These are phyloP conservation scores for Platichthys stellatus DNA, from an alignment of 2,113 vertebrate genomes.

Conservation along the genomic window DNA sequence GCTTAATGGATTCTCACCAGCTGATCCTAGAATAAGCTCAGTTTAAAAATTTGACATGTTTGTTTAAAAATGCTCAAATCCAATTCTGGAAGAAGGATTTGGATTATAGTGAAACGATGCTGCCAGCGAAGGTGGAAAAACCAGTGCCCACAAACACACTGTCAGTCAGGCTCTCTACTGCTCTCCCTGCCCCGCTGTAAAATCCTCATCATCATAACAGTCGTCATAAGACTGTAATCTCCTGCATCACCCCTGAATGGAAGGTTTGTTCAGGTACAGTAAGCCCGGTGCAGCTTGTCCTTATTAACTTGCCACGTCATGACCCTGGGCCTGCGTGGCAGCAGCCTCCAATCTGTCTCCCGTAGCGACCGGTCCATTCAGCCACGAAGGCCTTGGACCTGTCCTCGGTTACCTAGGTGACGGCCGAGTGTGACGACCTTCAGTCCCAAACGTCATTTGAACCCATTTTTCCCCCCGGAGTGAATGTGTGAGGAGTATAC, in stretches of 20 bases:
- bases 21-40: no score
- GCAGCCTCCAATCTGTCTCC: constrained; percentile 43
- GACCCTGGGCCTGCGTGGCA: constrained; percentile 34
- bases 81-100: no score
- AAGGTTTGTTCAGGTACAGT: constrained; percentile 35
- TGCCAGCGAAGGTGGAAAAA: no score
- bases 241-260: neutral
- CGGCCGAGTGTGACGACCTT: constrained; percentile 41
- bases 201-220: constrained; percentile 2
- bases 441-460: constrained; percentile 22
- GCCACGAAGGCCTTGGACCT: constrained; percentile 44
- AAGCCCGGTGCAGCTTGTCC: constrained; percentile 31
- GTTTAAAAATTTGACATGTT: no score
- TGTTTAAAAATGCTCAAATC: no score
- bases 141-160: neutral
- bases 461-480: constrained; percentile 23
- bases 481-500: constrained; percentile 25
- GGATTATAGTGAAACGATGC: no score
- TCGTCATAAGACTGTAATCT: constrained; percentile 2
- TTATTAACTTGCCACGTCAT: constrained; percentile 37
- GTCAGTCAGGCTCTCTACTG: neutral
- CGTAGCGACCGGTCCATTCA: constrained; percentile 32
- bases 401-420: constrained; percentile 63
- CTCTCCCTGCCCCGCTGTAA: neutral
- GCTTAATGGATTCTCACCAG: no score